phyloP scores from a whole-genome alignment of 2,888 invertebrate species.

The Galerucella calmariensis region DNA sequence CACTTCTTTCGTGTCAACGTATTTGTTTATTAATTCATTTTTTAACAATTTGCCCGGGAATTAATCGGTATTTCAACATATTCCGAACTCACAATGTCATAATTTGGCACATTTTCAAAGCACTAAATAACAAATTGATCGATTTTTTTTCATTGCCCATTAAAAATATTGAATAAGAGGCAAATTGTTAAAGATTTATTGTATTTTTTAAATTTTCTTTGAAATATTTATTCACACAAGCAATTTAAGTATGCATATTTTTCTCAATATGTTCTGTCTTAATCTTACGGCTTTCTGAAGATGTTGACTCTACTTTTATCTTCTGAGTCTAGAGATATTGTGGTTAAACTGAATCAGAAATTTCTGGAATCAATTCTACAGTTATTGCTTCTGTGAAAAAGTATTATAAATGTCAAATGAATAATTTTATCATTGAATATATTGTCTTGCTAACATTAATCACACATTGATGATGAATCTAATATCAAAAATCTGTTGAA shows the following conservation, averaged over 20 bases:
- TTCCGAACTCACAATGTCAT: too few species aligned
- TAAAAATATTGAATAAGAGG: neutral
- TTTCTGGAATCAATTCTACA: too few species aligned
- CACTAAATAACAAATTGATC: too few species aligned
- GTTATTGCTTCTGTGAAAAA: too few species aligned
- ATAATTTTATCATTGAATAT: slow-evolving; percentile 23
- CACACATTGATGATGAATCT: slow-evolving; percentile 47
- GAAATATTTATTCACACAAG: neutral
- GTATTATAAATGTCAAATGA: neutral
- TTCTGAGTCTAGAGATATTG: too few species aligned
- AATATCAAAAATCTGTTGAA: slow-evolving; percentile 39
- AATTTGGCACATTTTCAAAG: too few species aligned
- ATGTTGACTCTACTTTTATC: too few species aligned
- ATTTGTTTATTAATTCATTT: neutral
- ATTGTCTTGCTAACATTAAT: slow-evolving; percentile 49
- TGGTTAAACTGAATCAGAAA: too few species aligned
- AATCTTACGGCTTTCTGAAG: too few species aligned
- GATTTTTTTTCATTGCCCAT: too few species aligned
- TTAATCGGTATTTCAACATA: too few species aligned
- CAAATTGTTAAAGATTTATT: neutral
- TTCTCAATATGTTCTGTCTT: neutral
- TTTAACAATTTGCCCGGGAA: neutral
- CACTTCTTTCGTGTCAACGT: slow-evolving; percentile 22
- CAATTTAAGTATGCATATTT: neutral
- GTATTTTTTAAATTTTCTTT: neutral